Evolutionary conservation across 2,113 vertebrate species (phyloP).

Genomic region (Eolophus roseicapilla): DNA sequence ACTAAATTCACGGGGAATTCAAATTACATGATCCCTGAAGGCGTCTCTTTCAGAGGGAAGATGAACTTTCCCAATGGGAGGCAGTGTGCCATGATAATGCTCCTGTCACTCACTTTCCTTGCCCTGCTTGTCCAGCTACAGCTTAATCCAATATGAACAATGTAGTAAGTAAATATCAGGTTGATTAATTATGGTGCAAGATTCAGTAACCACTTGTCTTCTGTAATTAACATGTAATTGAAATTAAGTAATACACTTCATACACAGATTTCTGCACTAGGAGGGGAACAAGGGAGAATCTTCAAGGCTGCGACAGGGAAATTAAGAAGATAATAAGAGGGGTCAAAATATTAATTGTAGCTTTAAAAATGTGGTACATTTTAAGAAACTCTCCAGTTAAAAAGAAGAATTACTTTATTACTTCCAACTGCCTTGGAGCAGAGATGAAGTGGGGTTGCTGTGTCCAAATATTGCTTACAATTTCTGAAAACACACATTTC

Average conservation of each 20-base stretch:
- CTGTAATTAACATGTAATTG: constrained; percentile 53
- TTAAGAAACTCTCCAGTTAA: background rate
- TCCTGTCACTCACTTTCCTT: constrained; percentile 78
- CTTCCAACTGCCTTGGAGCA: background rate
- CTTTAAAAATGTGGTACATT: background rate
- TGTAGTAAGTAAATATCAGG: constrained; percentile 70
- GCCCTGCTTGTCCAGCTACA: constrained; percentile 56
- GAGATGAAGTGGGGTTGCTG: background rate
- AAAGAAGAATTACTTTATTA: background rate
- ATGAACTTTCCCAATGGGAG: constrained; percentile 77
- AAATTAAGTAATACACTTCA: constrained; percentile 44
- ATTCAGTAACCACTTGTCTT: constrained; percentile 64
- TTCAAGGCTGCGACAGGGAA: background rate
- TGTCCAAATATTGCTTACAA: background rate
- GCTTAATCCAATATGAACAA: constrained; percentile 73
- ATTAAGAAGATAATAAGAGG: background rate
- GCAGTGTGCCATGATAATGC: constrained; percentile 68
- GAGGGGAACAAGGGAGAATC: background rate
- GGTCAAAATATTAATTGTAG: background rate
- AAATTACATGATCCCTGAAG: constrained; percentile 85
- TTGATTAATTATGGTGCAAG: constrained; percentile 68
- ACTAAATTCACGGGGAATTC: constrained; percentile 80
- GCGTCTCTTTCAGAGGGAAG: constrained; percentile 80
- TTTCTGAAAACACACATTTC: background rate
- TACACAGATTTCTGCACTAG: background rate